phyloP scores from a whole-genome alignment of 2,797 vertebrate genomes.

The Takifugu ocellatus region DNA sequence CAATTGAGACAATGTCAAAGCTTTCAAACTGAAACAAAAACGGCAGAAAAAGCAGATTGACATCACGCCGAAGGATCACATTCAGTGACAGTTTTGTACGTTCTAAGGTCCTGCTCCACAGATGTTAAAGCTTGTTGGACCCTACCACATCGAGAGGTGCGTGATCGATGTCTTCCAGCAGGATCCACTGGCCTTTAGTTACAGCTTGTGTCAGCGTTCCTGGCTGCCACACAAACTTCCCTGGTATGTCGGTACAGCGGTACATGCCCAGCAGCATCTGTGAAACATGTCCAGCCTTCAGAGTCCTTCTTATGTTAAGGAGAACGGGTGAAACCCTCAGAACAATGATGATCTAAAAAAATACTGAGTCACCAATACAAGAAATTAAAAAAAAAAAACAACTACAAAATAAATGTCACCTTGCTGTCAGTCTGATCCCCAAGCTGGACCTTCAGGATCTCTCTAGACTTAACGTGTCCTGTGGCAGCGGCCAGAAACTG shows the following conservation, averaged over 20 bases:
- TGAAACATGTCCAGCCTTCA: not conserved
- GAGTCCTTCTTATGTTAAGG: too few species aligned
- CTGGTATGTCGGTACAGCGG: constrained; percentile 93
- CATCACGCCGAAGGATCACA: too few species aligned
- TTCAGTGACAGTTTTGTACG: too few species aligned
- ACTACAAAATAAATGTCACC: constrained; percentile 68
- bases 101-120: too few species aligned
- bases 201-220: constrained; percentile 93
- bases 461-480: constrained; percentile 83
- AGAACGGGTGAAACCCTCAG: too few species aligned
- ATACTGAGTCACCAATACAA: too few species aligned
- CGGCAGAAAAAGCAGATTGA: too few species aligned
- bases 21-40: too few species aligned
- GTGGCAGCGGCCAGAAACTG: constrained; percentile 87
- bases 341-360: too few species aligned
- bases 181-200: constrained; percentile 89
- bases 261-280: constrained; percentile 96
- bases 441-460: constrained; percentile 94
- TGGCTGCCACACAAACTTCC: constrained; percentile 96
- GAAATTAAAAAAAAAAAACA: too few species aligned
- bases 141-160: constrained; percentile 94
- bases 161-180: constrained; percentile 96
- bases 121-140: constrained; percentile 1
- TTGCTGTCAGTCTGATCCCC: constrained; percentile 99
- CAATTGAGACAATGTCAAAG: not conserved